Conservation (phyloP, 2,113 vertebrate species). For the Oenanthe oenanthe region DNA sequence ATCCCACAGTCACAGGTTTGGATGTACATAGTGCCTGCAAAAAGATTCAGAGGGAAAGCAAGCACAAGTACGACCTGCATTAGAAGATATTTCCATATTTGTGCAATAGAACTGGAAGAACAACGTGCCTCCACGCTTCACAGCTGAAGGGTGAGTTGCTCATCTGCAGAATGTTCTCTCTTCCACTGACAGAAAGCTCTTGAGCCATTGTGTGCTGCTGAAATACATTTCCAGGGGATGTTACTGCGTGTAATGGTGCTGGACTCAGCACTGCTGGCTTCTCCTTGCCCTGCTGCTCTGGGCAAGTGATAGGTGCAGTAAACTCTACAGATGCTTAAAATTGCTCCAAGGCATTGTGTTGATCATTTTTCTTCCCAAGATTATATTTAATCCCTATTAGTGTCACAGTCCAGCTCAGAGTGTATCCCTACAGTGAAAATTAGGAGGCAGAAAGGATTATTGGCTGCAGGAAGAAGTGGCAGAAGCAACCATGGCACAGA, state of each 20-base stretch:
- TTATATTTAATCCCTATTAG: background rate
- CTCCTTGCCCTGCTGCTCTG: background rate
- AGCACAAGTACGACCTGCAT: background rate
- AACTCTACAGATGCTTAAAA: background rate
- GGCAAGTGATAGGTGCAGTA: background rate
- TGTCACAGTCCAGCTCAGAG: background rate
- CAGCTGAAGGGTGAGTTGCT: conserved; percentile 16
- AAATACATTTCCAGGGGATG: background rate
- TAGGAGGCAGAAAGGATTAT: background rate
- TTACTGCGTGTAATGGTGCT: rapidly evolving
- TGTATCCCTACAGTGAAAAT: background rate
- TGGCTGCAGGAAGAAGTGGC: background rate
- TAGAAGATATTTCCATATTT: background rate
- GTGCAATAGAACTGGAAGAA: background rate
- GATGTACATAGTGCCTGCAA: background rate
- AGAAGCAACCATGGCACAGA: background rate
- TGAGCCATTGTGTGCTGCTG: rapidly evolving
- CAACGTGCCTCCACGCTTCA: rapidly evolving
- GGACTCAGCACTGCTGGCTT: background rate
- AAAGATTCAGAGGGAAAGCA: background rate
- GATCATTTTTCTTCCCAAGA: background rate
- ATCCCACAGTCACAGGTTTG: background rate
- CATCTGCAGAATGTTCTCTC: background rate
- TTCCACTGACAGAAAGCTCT: background rate
- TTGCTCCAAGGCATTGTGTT: background rate